Evolutionary conservation across 2,888 invertebrate genomes (phyloP).

Genomic region (Syrista parreyssii): DNA sequence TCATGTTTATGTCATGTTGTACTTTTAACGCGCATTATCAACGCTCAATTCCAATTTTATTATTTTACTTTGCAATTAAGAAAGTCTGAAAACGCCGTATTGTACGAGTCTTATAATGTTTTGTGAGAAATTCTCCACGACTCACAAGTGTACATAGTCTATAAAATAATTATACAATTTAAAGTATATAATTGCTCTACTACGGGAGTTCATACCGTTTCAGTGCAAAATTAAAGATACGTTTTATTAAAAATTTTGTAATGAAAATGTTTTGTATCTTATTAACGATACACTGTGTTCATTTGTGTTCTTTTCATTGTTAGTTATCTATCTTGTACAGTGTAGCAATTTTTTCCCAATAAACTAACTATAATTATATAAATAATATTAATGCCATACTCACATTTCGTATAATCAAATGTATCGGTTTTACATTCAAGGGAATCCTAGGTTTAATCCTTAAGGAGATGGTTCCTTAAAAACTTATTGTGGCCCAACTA

Average conservation of each 20-base stretch:
- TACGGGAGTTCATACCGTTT: background rate
- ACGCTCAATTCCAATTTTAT: background rate
- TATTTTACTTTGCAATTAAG: background rate
- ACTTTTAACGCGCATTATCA: background rate
- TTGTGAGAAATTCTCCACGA: background rate
- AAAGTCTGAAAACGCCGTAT: background rate
- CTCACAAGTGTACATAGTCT: background rate
- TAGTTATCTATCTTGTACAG: background rate
- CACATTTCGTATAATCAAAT: background rate
- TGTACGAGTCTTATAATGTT: background rate
- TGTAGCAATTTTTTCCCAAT: conserved; percentile 2
- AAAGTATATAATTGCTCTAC: background rate
- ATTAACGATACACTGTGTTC: background rate
- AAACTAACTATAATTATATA: conserved; percentile 8
- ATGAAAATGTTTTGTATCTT: background rate
- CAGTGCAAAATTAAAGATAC: background rate
- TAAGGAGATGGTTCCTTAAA: too few relatives aligned
- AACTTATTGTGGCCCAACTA: too few relatives aligned
- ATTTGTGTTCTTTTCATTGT: background rate
- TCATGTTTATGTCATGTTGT: background rate
- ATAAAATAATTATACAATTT: background rate
- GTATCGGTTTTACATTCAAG: too few relatives aligned
- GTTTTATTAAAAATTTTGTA: conserved; percentile 4
- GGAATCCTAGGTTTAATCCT: too few relatives aligned
- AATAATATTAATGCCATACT: background rate